Conservation (phyloP, 2,113 vertebrate genomes). For the Laterallus jamaicensis region DNA sequence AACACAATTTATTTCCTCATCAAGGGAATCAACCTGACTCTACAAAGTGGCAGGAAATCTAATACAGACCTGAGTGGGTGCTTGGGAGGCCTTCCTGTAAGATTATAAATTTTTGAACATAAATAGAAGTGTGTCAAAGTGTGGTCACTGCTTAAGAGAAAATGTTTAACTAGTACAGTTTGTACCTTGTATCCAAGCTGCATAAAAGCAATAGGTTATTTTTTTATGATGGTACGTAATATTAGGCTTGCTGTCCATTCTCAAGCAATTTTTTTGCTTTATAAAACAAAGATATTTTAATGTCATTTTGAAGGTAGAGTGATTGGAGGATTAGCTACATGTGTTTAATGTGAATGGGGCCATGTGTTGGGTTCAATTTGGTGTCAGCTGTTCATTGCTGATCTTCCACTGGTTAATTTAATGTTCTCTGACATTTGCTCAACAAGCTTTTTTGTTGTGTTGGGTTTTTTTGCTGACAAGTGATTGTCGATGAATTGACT, state of each 20-base stretch:
- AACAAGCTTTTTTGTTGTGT: not conserved
- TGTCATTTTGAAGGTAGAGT: not conserved
- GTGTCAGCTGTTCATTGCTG: slow-evolving; percentile 66
- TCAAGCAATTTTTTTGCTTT: not conserved
- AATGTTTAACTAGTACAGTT: not conserved
- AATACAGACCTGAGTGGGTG: not conserved
- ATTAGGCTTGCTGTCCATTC: not conserved
- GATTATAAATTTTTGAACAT: not conserved
- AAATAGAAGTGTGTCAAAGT: not conserved
- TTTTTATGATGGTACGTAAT: not conserved
- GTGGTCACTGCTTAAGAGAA: not conserved
- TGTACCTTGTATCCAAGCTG: not conserved
- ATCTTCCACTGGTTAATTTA: slow-evolving; percentile 53
- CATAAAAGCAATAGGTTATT: not conserved
- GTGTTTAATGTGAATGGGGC: slow-evolving; percentile 36
- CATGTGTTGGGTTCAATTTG: slow-evolving; percentile 41
- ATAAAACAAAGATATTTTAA: slow-evolving; percentile 25
- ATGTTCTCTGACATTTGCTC: slow-evolving; percentile 35
- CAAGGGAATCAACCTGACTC: not conserved
- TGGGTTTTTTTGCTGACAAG: not conserved
- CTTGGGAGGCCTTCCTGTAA: not conserved
- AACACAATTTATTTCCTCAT: not conserved
- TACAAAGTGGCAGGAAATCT: rapidly evolving
- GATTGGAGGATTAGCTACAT: not conserved
- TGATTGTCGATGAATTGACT: not conserved